A percentile compares a stretch with the other conserved stretches of the same genome.
Evolutionary conservation across 2,797 vertebrate genomes (phyloP).

Genomic region (Tenualosa ilisha): DNA sequence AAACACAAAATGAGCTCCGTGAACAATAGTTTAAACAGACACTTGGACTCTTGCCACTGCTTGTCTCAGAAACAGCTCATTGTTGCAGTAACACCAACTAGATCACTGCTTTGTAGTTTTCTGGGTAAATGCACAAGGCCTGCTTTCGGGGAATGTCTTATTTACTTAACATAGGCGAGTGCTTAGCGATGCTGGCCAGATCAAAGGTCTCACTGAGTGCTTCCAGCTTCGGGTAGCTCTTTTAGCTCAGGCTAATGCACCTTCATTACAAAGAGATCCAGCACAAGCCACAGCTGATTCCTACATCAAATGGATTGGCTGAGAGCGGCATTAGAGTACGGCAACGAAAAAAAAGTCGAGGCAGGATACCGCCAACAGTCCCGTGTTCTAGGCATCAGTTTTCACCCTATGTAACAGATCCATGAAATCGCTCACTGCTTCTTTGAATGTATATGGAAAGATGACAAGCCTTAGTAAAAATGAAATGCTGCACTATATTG

Average conservation of each 20-base stretch:
- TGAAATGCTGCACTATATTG: neutral
- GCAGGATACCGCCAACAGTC: neutral
- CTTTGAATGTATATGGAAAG: neutral
- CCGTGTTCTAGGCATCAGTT: neutral
- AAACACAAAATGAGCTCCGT: neutral
- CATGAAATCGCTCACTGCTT: neutral
- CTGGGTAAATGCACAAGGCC: neutral
- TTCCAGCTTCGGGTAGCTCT: neutral
- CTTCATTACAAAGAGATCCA: slow-evolving; percentile 23
- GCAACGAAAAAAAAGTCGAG: neutral
- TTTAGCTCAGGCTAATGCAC: neutral
- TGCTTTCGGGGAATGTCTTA: neutral
- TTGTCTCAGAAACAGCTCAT: neutral
- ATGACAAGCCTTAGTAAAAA: neutral
- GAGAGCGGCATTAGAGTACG: neutral
- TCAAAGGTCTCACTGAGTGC: neutral
- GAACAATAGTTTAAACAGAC: neutral
- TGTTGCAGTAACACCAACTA: neutral
- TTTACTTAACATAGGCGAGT: neutral
- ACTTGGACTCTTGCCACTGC: neutral
- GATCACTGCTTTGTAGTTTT: neutral
- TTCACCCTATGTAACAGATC: neutral
- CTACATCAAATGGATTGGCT: slow-evolving; percentile 4
- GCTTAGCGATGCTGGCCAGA: neutral
- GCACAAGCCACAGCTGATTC: neutral